Conservation (phyloP, 2,888 invertebrate species). For the Cenopis cana region DNA sequence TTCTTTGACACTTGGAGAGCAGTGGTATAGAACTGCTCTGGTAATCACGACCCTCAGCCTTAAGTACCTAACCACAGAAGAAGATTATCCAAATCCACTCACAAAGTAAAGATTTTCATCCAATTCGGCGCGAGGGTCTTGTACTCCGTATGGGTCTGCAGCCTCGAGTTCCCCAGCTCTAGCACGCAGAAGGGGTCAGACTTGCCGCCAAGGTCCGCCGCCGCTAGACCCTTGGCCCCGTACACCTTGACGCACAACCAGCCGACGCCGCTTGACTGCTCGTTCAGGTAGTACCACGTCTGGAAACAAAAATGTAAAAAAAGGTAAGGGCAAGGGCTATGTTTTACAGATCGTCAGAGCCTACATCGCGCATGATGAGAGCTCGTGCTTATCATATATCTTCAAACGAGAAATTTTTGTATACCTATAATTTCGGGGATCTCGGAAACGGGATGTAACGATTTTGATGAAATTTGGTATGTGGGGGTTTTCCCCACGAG, state of each 20-base stretch:
- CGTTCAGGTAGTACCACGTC: constrained; percentile 85
- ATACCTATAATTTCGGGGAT: too few species aligned
- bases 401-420: too few species aligned
- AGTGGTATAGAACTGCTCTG: too few species aligned
- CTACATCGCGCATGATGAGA: too few species aligned
- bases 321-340: neutral
- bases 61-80: too few species aligned
- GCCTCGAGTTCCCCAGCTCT: constrained; percentile 96
- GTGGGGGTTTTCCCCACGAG: too few species aligned
- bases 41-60: too few species aligned
- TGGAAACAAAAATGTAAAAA: constrained; percentile 62
- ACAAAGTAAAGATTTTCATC: constrained; percentile 99
- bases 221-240: constrained; percentile 92
- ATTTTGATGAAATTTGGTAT: too few species aligned
- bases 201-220: constrained; percentile 98
- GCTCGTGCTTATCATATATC: too few species aligned
- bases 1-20: neutral
- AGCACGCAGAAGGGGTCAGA: constrained; percentile 99
- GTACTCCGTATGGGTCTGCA: constrained; percentile 99
- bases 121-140: constrained; percentile 98
- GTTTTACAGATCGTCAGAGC: too few species aligned
- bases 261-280: constrained; percentile 91
- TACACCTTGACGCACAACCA: constrained; percentile 97
- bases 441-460: too few species aligned
- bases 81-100: constrained; percentile 71